Percentiles rank a stretch among this genome's conserved stretches.
Evolutionary conservation across 2,113 vertebrate species (phyloP).

Genomic region (Phrynosoma platyrhinos): DNA sequence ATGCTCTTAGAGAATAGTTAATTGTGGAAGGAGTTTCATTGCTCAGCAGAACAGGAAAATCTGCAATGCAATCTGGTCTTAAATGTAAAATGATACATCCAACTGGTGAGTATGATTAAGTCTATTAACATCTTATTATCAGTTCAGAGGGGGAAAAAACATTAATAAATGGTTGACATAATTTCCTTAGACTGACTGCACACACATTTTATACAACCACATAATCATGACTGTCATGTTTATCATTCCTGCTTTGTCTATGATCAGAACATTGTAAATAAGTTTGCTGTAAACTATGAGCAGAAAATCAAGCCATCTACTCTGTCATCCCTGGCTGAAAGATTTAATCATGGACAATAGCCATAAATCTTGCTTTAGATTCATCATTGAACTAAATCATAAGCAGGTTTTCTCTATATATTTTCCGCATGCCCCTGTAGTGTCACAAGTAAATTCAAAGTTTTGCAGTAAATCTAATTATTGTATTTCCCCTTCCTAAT

Average conservation of each 20-base stretch:
- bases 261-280: slow-evolving; percentile 17
- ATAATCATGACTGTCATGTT: slow-evolving; percentile 4
- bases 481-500: neutral
- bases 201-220: slow-evolving; percentile 9
- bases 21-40: neutral
- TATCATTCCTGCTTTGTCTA: slow-evolving; percentile 23
- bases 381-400: neutral
- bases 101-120: neutral
- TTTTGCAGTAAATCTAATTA: neutral
- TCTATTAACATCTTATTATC: slow-evolving; percentile 18
- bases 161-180: slow-evolving; percentile 25
- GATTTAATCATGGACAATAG: slow-evolving; percentile 24
- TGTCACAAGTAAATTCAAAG: neutral
- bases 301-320: slow-evolving; percentile 31
- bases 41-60: neutral
- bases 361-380: slow-evolving; percentile 8
- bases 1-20: neutral
- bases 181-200: neutral
- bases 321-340: slow-evolving; percentile 35
- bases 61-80: neutral
- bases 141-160: neutral
- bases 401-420: neutral
- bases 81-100: neutral
- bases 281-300: slow-evolving; percentile 24
- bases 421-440: neutral